phyloP scores from a whole-genome alignment of 1,140 invertebrate genomes.

The Drosophila ercepeae region DNA sequence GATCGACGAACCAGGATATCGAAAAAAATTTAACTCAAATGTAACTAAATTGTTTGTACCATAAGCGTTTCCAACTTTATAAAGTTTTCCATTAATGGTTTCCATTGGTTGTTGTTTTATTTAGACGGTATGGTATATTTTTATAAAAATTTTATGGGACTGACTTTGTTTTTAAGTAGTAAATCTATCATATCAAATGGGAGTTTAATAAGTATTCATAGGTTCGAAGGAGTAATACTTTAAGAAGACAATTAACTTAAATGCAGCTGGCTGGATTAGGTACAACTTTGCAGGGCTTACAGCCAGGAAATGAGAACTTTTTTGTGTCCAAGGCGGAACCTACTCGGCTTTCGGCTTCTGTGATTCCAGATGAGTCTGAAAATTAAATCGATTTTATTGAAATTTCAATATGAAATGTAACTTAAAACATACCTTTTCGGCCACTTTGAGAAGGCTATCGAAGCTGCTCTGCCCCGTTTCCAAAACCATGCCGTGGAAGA shows the following conservation, averaged over 20 bases:
- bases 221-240: conserved; percentile 35
- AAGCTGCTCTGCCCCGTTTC: conserved; percentile 87
- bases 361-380: conserved; percentile 41
- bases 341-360: conserved; percentile 55
- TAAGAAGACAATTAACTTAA: conserved; percentile 42
- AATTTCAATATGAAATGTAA: neutral
- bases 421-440: conserved; percentile 84
- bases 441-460: conserved; percentile 85
- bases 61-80: neutral
- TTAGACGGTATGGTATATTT: no score
- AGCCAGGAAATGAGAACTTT: conserved; percentile 17
- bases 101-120: no score
- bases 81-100: conserved; percentile 22
- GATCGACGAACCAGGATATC: neutral
- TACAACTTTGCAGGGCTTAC: conserved; percentile 21
- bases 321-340: conserved; percentile 4
- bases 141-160: conserved; percentile 14
- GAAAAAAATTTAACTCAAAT: neutral
- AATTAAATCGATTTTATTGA: neutral
- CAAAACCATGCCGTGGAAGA: conserved; percentile 87
- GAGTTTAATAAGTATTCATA: neutral
- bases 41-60: neutral
- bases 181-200: neutral
- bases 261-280: conserved; percentile 83
- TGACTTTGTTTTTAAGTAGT: neutral